Conservation (phyloP, 2,797 vertebrate genomes). For the Anisognathus igniventris region DNA sequence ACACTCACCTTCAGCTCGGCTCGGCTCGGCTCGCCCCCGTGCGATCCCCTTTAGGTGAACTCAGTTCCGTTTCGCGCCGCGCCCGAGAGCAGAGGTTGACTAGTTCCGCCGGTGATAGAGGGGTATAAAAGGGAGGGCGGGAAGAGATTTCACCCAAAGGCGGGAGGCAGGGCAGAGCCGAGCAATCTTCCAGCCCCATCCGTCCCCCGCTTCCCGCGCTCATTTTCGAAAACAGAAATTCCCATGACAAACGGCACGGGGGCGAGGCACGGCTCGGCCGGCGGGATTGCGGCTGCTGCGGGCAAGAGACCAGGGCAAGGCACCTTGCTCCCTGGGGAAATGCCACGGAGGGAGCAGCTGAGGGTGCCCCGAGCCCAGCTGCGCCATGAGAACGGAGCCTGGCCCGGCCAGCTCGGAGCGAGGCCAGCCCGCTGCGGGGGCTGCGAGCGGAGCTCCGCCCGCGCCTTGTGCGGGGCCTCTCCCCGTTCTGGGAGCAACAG, state of each 20-base stretch:
- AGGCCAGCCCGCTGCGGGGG: background rate
- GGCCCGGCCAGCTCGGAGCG: too few species aligned
- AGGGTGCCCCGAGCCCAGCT: too few species aligned
- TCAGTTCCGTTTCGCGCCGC: background rate
- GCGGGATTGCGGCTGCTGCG: background rate
- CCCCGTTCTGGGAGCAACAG: background rate
- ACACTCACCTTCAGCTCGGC: background rate
- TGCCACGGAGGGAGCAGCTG: background rate
- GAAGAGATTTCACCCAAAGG: accelerated
- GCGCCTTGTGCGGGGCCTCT: accelerated
- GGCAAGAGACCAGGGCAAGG: too few species aligned
- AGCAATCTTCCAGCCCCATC: background rate
- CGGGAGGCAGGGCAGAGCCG: background rate
- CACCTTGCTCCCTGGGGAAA: background rate
- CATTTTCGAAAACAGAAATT: accelerated
- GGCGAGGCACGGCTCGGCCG: background rate
- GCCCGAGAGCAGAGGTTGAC: accelerated
- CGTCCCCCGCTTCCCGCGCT: accelerated
- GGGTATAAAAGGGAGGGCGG: accelerated
- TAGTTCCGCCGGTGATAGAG: accelerated
- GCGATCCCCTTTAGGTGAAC: too few species aligned
- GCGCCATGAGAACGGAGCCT: background rate
- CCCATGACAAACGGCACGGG: accelerated
- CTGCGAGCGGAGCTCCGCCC: background rate
- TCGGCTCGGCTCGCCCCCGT: background rate